These are phyloP conservation scores for Xiphophorus hellerii DNA, from an alignment of 2,113 vertebrate species.

Conservation along the genomic window DNA sequence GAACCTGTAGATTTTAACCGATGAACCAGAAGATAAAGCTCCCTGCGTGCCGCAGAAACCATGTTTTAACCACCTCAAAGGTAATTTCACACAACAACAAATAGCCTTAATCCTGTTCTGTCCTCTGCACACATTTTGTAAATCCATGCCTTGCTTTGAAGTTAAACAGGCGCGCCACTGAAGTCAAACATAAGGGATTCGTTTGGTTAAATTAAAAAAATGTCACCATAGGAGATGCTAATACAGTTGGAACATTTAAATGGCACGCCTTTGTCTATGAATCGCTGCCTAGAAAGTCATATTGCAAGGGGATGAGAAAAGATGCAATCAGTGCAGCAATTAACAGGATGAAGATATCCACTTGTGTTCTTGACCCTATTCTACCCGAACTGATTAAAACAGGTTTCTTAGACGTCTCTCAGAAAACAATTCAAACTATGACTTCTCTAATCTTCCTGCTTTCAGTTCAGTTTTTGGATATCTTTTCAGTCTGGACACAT, in stretches of 20 bases:
- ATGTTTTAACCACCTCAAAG: slow-evolving; percentile 7
- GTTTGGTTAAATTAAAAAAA: slow-evolving; percentile 6
- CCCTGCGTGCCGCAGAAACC: not conserved
- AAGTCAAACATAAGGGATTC: slow-evolving; percentile 9
- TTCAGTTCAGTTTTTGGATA: not conserved
- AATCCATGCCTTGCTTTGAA: not conserved
- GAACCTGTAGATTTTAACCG: slow-evolving; percentile 4
- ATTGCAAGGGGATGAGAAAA: slow-evolving; percentile 57
- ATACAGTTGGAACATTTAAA: slow-evolving; percentile 17
- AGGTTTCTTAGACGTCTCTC: slow-evolving; percentile 18
- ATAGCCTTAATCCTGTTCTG: slow-evolving; percentile 6
- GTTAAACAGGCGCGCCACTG: slow-evolving; percentile 2
- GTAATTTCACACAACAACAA: slow-evolving; percentile 20
- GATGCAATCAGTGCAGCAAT: slow-evolving; percentile 66
- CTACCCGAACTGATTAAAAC: slow-evolving; percentile 43
- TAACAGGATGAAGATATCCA: slow-evolving; percentile 55
- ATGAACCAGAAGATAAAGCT: not conserved
- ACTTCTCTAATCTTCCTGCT: slow-evolving; percentile 2
- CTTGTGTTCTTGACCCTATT: slow-evolving; percentile 57
- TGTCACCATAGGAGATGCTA: slow-evolving; percentile 3
- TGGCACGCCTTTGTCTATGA: slow-evolving; percentile 14
- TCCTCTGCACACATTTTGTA: not conserved
- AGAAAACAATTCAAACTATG: slow-evolving; percentile 29
- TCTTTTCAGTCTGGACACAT: no score
- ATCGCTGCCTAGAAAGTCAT: slow-evolving; percentile 37